These are phyloP conservation scores for Microtus ochrogaster DNA, from an alignment of 2,113 vertebrate genomes.

Conservation along the genomic window DNA sequence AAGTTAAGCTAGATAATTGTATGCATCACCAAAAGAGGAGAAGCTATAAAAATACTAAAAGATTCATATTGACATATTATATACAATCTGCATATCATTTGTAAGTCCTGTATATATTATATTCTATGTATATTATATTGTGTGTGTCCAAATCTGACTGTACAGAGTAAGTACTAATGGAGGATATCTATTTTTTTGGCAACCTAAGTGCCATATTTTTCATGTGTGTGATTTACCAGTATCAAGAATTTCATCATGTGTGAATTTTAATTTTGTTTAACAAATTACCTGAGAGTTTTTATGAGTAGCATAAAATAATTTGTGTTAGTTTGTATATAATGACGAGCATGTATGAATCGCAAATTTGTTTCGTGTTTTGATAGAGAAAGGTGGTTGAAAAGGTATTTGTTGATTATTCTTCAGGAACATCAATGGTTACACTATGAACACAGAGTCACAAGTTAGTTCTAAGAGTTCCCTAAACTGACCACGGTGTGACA, in stretches of 20 bases:
- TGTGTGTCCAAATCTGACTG: constrained; percentile 50
- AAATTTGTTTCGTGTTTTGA: constrained; percentile 70
- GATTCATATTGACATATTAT: constrained; percentile 32
- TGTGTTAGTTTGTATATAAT: constrained; percentile 62
- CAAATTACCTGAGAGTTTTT: constrained; percentile 71
- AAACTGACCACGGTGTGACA: constrained; percentile 35
- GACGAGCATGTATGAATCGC: constrained; percentile 71
- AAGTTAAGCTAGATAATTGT: constrained; percentile 36
- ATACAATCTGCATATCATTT: not conserved
- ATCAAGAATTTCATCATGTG: constrained; percentile 67
- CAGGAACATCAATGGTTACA: constrained; percentile 58
- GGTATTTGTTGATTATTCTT: constrained; percentile 71
- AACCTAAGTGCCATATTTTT: constrained; percentile 25
- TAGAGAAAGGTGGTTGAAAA: constrained; percentile 68
- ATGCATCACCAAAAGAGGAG: constrained; percentile 12
- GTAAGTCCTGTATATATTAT: not conserved
- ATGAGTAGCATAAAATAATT: constrained; percentile 74
- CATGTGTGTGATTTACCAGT: constrained; percentile 10
- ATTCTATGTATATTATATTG: constrained; percentile 11
- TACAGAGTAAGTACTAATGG: constrained; percentile 53
- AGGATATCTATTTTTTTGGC: constrained; percentile 39
- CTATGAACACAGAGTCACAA: constrained; percentile 49
- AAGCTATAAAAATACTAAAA: constrained; percentile 46
- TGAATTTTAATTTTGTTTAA: constrained; percentile 73
- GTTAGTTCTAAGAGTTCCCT: constrained; percentile 59